These are phyloP conservation scores for Balanococcus diminutus DNA, from an alignment of 2,888 invertebrate species.

Conservation along the genomic window DNA sequence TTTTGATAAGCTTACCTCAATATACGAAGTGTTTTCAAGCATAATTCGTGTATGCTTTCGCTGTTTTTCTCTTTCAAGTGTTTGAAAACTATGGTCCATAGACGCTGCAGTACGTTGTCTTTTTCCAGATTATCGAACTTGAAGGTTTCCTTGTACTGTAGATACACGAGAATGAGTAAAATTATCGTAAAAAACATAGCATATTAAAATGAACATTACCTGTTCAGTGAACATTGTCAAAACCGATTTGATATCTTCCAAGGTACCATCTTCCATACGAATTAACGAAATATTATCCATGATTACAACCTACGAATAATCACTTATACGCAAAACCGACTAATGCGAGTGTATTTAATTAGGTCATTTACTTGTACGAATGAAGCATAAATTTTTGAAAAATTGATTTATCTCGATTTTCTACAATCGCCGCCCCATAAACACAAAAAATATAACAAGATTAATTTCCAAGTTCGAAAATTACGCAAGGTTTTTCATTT, in stretches of 20 bases:
- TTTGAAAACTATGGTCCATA: constrained; percentile 46
- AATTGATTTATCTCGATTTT: constrained; percentile 8
- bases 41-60: constrained; percentile 62
- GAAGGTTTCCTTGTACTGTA: constrained; percentile 39
- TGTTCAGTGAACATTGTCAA: constrained; percentile 45
- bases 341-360: not conserved
- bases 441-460: not conserved
- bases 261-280: constrained; percentile 49
- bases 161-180: not conserved
- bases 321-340: not conserved
- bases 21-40: constrained; percentile 70
- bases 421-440: not conserved
- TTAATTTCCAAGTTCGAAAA: not conserved
- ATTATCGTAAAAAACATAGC: not conserved
- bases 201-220: not conserved
- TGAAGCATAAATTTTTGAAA: not conserved
- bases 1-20: constrained; percentile 66
- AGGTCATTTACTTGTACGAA: not conserved
- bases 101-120: constrained; percentile 45
- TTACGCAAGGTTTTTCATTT: not conserved
- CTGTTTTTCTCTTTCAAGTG: not conserved
- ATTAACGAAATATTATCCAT: constrained; percentile 51
- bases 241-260: constrained; percentile 44
- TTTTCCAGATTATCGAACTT: constrained; percentile 33
- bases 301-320: not conserved